phyloP scores from a whole-genome alignment of 2,797 vertebrate species.

The Lerista edwardsae region DNA sequence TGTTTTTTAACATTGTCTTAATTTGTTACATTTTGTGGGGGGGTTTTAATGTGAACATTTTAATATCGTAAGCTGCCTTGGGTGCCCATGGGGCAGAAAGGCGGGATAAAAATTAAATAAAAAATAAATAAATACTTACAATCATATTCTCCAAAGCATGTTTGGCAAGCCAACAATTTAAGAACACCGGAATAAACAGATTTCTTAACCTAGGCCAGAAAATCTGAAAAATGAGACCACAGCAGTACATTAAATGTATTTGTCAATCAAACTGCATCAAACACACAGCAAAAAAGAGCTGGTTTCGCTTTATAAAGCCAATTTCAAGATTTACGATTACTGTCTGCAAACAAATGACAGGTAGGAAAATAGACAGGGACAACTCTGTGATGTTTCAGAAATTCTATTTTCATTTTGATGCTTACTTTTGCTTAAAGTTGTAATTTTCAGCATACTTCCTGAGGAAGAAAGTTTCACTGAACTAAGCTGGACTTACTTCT shows the following conservation, averaged over 20 bases:
- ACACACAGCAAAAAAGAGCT: conserved; percentile 19
- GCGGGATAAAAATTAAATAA: no score
- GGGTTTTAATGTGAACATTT: no score
- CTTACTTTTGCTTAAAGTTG: background rate
- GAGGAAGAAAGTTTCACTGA: background rate
- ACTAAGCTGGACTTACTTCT: background rate
- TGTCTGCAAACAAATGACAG: background rate
- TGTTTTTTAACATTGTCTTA: no score
- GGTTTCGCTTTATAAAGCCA: conserved; percentile 3
- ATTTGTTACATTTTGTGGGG: no score
- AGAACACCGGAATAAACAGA: conserved; percentile 84
- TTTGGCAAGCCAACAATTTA: conserved; percentile 86
- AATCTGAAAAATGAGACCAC: conserved; percentile 76
- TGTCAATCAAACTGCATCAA: conserved; percentile 44
- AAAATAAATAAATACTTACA: no score
- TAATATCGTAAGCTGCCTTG: no score
- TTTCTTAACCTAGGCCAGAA: conserved; percentile 83
- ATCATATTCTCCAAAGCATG: conserved; percentile 87
- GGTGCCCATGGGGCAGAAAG: no score
- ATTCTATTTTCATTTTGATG: background rate
- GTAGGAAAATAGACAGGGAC: background rate
- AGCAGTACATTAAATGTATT: conserved; percentile 30
- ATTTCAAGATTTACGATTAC: conserved; percentile 30
- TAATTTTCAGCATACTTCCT: background rate
- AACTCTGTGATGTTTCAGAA: background rate